Base-by-base conservation (phyloP, 2,113 vertebrate species). In the Oncorhynchus masou region DNA sequence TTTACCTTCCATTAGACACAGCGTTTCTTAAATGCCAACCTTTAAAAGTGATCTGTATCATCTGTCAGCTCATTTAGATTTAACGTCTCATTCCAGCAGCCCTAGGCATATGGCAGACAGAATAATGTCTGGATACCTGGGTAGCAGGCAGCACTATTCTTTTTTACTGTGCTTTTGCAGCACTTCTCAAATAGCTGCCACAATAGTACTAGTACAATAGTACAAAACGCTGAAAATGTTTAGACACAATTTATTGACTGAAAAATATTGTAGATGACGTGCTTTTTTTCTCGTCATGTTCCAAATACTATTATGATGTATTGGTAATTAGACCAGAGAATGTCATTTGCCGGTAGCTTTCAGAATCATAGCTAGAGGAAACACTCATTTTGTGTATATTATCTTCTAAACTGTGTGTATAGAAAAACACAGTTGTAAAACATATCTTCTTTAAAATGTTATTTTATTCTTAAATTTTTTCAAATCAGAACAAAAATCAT, bases 201-300 rank as follows among this genome's bases (percentile, higher is more conserved):
- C 79, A 79, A 73, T 81, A 74, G 75, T 78, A 62, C 70, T 74
- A n/a, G 75, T 74, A 80, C n/a, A n/a, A n/a, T n/a, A n/a, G n/a
- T n/a, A 25, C 48, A 74, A 48, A 71, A 64, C 39, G 27, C 24
- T 74, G 62, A 73, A 81, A 79, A 75, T 75, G 65, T 72, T 70
- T 76, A 79, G 65, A 48, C 74, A 67, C 64, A 59, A 65, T 75
- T 73, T 73, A 74, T 76, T 73, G 66, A 68, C 34, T 64, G 60
- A 74, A 69, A 79, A 20, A 12, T 74, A 68, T 48, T 74, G 45
- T 9, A 16, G 73, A 15, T 34, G 64, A 45, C 69, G 24, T 81
- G 79, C 74, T 70, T 73, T 82, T 69, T 54, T 31, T 54, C 51
- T 54, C 51, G 4, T 19, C 51, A 54, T 16, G 51, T 54, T 54